A percentile compares a stretch with the other conserved stretches of the same genome.
These are phyloP conservation scores for Dasypogon diadema DNA, from an alignment of 2,888 invertebrate genomes.

Conservation along the genomic window DNA sequence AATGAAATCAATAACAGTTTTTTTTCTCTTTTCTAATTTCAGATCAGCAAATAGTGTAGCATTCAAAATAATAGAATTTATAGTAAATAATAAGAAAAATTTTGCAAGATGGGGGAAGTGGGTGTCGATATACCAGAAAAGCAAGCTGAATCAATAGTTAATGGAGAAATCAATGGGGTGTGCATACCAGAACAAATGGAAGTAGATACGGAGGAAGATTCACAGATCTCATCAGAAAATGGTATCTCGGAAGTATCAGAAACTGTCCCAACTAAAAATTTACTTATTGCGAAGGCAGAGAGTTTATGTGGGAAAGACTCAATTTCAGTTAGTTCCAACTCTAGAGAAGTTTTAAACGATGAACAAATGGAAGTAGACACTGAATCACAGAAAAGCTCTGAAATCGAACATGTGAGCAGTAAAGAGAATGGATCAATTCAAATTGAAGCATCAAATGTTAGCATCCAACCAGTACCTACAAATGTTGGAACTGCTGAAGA, in stretches of 20 bases:
- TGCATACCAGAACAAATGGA: slow-evolving; percentile 58
- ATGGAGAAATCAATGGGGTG: slow-evolving; percentile 62
- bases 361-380: slow-evolving; percentile 61
- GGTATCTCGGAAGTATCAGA: slow-evolving; percentile 55
- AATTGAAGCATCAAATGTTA: not conserved
- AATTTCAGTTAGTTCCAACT: slow-evolving; percentile 27
- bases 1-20: no score
- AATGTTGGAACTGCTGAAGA: slow-evolving; percentile 7
- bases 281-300: slow-evolving; percentile 44
- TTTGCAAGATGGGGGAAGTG: slow-evolving; percentile 58
- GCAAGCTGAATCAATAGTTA: slow-evolving; percentile 58
- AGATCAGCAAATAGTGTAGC: not conserved
- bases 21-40: not conserved
- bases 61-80: slow-evolving; percentile 13
- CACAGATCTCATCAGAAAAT: slow-evolving; percentile 65
- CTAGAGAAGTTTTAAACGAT: slow-evolving; percentile 57
- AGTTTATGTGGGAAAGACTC: slow-evolving; percentile 25
- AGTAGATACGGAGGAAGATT: slow-evolving; percentile 61
- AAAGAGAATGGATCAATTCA: slow-evolving; percentile 54
- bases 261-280: slow-evolving; percentile 50
- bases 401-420: slow-evolving; percentile 58
- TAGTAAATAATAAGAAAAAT: slow-evolving; percentile 36
- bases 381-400: slow-evolving; percentile 61
- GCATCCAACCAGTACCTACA: not conserved
- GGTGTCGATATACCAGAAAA: slow-evolving; percentile 60